Evolutionary conservation across 2,113 vertebrate species (phyloP).

Genomic region (Tachuris rubrigastra): DNA sequence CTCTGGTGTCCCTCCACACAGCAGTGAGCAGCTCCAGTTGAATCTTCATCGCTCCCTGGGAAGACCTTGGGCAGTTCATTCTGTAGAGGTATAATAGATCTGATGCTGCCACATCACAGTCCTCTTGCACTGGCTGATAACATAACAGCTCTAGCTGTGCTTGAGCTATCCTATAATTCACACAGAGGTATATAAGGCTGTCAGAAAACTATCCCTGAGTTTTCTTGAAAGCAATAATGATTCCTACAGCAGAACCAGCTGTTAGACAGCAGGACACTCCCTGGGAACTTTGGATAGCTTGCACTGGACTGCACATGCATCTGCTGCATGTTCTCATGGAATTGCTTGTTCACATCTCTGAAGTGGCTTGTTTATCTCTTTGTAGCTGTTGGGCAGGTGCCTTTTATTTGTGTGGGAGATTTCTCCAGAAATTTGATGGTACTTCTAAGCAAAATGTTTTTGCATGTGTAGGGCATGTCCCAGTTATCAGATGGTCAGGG

Average conservation of each 20-base stretch:
- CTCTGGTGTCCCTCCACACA: not conserved
- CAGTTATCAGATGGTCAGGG: not conserved
- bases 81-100: not conserved
- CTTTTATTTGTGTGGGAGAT: not conserved
- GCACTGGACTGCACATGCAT: not conserved
- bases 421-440: not conserved
- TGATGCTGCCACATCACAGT: not conserved
- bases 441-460: not conserved
- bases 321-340: not conserved
- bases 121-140: not conserved
- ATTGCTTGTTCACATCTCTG: not conserved
- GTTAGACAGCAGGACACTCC: not conserved
- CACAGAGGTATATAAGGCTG: not conserved
- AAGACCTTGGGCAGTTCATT: not conserved
- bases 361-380: conserved; percentile 19
- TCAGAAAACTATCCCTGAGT: not conserved
- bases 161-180: not conserved
- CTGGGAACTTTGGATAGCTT: not conserved
- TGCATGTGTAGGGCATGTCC: not conserved
- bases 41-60: not conserved
- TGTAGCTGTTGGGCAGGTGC: not conserved
- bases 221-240: not conserved
- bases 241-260: not conserved
- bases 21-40: not conserved
- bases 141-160: not conserved